Conservation (phyloP, 1,140 invertebrate genomes). For the Tetramorium simillimum region DNA sequence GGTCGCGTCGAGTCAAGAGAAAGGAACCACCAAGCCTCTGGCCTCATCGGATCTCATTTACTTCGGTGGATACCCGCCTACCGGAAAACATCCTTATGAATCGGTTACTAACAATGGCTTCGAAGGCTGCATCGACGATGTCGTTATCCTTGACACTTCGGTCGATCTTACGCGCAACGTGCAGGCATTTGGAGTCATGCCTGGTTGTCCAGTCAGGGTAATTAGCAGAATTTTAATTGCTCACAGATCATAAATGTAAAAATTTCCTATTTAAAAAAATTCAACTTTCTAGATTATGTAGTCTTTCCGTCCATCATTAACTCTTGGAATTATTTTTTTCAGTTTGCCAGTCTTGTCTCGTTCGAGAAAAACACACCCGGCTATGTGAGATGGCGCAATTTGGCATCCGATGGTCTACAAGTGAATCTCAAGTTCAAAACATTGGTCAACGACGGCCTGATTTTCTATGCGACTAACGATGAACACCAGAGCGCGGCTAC, state of each 20-base stretch:
- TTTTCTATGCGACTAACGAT: conserved; percentile 91
- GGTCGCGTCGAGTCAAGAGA: conserved; percentile 78
- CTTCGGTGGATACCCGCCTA: conserved; percentile 93
- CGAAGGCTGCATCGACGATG: conserved; percentile 96
- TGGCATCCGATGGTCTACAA: conserved; percentile 88
- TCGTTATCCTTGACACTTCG: conserved; percentile 90
- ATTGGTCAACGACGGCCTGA: conserved; percentile 89
- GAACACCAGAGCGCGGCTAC: conserved; percentile 86
- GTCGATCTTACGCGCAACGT: conserved; percentile 93
- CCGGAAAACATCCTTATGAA: conserved; percentile 86
- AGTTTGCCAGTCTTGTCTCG: conserved; percentile 88
- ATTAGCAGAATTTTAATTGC: conserved; percentile 4
- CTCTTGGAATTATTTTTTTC: conserved; percentile 53
- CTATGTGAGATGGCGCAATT: conserved; percentile 88
- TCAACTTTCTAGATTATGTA: background rate
- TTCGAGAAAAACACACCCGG: conserved; percentile 87
- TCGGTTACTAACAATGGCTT: conserved; percentile 92
- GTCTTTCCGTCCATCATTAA: background rate
- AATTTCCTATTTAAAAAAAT: background rate
- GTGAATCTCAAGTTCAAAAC: conserved; percentile 97
- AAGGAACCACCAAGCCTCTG: conserved; percentile 82
- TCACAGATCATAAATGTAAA: conserved; percentile 13
- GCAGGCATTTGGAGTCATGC: conserved; percentile 92
- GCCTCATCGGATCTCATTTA: conserved; percentile 90
- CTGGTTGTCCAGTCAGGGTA: conserved; percentile 94